A percentile compares a stretch with the other conserved stretches of the same genome.
Evolutionary conservation across 1,140 invertebrate genomes (phyloP).

Genomic region (Ptiloglossa arizonensis): DNA sequence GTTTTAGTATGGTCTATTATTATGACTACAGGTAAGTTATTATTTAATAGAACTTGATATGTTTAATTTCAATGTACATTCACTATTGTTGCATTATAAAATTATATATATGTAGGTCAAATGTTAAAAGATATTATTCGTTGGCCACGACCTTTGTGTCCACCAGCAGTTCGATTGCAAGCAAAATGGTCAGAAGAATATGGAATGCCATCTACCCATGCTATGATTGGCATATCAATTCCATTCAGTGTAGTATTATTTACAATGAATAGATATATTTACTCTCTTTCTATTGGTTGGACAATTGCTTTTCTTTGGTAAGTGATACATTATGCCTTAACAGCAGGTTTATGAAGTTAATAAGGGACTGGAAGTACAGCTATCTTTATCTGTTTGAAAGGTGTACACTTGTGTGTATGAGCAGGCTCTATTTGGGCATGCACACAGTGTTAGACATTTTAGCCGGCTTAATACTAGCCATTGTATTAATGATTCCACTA

Average conservation of each 20-base stretch:
- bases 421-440: slow-evolving; percentile 95
- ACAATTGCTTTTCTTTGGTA: slow-evolving; percentile 83
- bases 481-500: slow-evolving; percentile 86
- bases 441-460: slow-evolving; percentile 93
- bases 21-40: slow-evolving; percentile 90
- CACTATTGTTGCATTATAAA: background rate
- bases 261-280: slow-evolving; percentile 91
- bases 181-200: slow-evolving; percentile 94
- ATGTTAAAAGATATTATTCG: slow-evolving; percentile 92
- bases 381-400: slow-evolving; percentile 69
- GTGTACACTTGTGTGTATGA: slow-evolving; percentile 91
- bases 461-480: slow-evolving; percentile 87
- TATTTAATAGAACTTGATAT: slow-evolving; percentile 4
- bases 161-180: slow-evolving; percentile 91
- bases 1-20: slow-evolving; percentile 92
- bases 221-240: slow-evolving; percentile 93
- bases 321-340: slow-evolving; percentile 33
- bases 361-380: slow-evolving; percentile 18
- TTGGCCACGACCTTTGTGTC: slow-evolving; percentile 91
- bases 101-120: slow-evolving; percentile 86
- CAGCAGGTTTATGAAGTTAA: background rate
- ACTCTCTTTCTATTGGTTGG: slow-evolving; percentile 84
- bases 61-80: background rate
- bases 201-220: slow-evolving; percentile 97
- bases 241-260: slow-evolving; percentile 92